Percentiles rank a stretch among this genome's conserved stretches.
Evolutionary conservation across 2,888 invertebrate species (phyloP).

Genomic region (Monochamus alternatus): DNA sequence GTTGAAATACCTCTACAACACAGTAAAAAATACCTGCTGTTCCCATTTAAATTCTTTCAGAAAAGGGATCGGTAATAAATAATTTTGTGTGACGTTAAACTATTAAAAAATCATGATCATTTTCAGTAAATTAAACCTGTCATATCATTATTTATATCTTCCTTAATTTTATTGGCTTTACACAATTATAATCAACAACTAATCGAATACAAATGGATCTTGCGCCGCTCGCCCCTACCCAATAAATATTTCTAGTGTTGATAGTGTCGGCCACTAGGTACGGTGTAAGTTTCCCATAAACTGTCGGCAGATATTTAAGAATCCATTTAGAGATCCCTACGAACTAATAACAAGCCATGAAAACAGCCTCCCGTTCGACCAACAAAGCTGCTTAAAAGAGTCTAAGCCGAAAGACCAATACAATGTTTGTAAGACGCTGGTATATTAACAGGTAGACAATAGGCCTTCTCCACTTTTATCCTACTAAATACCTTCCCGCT

Average conservation of each 20-base stretch:
- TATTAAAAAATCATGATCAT: too few species aligned
- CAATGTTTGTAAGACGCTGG: constrained; percentile 42
- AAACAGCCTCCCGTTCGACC: constrained; percentile 55
- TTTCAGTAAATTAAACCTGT: too few species aligned
- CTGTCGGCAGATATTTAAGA: constrained; percentile 68
- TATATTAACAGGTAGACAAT: constrained; percentile 50
- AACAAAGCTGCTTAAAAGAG: constrained; percentile 47
- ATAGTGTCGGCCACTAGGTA: constrained; percentile 57
- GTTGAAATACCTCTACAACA: too few species aligned
- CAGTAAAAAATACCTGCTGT: too few species aligned
- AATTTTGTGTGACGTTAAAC: too few species aligned
- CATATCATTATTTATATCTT: too few species aligned
- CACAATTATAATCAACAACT: too few species aligned
- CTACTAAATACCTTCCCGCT: constrained; percentile 38
- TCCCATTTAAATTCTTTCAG: too few species aligned
- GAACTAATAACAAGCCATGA: constrained; percentile 65
- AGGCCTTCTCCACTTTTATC: constrained; percentile 40
- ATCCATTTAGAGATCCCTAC: constrained; percentile 66
- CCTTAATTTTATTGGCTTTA: too few species aligned
- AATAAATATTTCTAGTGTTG: constrained; percentile 55
- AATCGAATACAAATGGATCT: too few species aligned
- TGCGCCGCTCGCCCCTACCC: constrained; percentile 36
- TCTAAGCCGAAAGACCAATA: constrained; percentile 49
- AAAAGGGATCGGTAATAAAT: too few species aligned
- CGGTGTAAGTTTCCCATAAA: constrained; percentile 59